Base-by-base conservation (phyloP, 2,797 vertebrate species). In the Phoeniculus purpureus region DNA sequence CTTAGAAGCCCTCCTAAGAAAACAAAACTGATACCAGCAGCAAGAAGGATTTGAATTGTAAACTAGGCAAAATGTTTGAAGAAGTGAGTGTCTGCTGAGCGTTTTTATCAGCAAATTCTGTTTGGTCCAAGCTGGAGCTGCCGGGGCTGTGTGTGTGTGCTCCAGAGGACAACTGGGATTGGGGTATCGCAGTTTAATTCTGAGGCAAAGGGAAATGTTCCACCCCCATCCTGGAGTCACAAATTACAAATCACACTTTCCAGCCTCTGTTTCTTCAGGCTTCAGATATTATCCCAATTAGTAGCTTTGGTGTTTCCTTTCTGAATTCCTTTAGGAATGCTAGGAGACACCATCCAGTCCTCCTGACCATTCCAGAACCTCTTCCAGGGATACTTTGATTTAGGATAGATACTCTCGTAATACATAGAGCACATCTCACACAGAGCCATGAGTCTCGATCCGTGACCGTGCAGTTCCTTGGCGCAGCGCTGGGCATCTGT, bases 391-490 rank as follows among this genome's bases (percentile, higher is more conserved):
- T 87, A 21, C 45, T 67, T 31, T 19, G 18, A 3, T 58, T 68
- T 27, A 34, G 74, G 32, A 8, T 18, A 34, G 59, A 15, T 79
- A 25, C 58, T 60, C 3, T 23, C 72, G 26, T 27, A 25, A 17
- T 8, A 7, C 40, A 2, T 17, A 50, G 73, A 31, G 43, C 20
- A 13, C 65, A 15, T 50, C 48, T 31, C 15, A 47, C 14, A 4
- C 58, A 4, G 50, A 65, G 32, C 79, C 32, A 4, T 6, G 25
- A 50, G 90, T 27, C 52, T 32, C 68, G 47, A 40, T 31, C 12
- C 8, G 1, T 0, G 18, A 20, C 52, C 0, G 0, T 37, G 40
- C 43, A 7, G 52, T 72, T 78, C 47, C 66, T 75, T 91, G 80
- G 76, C 0, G 0, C 0, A 0, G n/a, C 25, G 54, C 65, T 83